A percentile compares a stretch with the other conserved stretches of the same genome.
phyloP scores from a whole-genome alignment of 2,113 vertebrate genomes.

The human region DNA sequence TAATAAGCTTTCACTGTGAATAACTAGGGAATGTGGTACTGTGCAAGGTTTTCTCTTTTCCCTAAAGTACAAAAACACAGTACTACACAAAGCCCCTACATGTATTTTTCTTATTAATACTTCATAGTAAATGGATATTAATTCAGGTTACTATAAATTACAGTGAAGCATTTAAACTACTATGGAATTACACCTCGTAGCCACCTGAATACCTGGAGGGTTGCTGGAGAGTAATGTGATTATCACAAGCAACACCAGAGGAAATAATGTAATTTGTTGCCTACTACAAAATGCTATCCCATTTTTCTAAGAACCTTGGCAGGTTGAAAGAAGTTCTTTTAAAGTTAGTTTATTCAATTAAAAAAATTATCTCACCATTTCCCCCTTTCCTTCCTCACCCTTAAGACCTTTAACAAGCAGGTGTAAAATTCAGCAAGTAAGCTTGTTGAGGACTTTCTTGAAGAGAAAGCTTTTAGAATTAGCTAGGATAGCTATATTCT shows the following conservation, averaged over 20 bases:
- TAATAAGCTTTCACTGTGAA: not conserved
- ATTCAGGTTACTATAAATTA: constrained; percentile 71
- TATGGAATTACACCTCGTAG: constrained; percentile 57
- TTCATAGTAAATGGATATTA: constrained; percentile 72
- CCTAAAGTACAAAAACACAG: not conserved
- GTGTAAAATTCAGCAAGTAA: constrained; percentile 9
- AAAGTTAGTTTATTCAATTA: constrained; percentile 46
- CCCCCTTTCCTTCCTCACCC: not conserved
- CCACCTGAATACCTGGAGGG: constrained; percentile 52
- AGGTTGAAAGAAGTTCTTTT: constrained; percentile 71
- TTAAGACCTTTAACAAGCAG: constrained; percentile 18
- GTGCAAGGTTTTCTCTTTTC: not conserved
- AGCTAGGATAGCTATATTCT: not conserved
- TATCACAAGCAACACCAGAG: constrained; percentile 70
- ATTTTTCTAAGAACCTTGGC: constrained; percentile 61
- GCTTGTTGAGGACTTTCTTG: not conserved
- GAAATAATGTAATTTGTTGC: constrained; percentile 78
- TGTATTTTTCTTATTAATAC: constrained; percentile 62
- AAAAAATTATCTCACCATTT: constrained; percentile 20
- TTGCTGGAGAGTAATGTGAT: constrained; percentile 71
- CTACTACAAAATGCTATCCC: constrained; percentile 57
- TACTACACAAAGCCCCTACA: not conserved
- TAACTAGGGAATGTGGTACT: not conserved
- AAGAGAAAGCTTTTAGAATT: not conserved
- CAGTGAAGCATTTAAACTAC: constrained; percentile 49